Evolutionary conservation across 2,888 invertebrate genomes (phyloP), one percentile per base, ranked within the genome.

Genomic region (Diaprepes abbreviatus): DNA sequence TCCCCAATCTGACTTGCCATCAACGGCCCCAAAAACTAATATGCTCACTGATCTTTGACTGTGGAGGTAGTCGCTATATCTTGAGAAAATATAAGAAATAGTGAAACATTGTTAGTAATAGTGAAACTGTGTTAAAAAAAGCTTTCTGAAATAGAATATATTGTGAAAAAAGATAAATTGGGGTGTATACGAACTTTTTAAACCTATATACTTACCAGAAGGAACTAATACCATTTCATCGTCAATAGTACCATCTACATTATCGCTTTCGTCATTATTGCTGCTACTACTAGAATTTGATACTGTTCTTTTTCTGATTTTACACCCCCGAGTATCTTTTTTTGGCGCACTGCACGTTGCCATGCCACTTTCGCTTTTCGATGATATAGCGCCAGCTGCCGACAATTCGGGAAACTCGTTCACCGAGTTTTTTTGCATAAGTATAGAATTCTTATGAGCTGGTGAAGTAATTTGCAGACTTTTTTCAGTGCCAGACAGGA

Each of bases 221-320:
- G 84, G 84, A 74, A 84, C 84, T 75, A 84, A 74, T 55, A 84
- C 83, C 82, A 83, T 81, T 38, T 79, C 79, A 71, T 81, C 79
- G 57, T 81, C 78, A 33, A 74, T 74, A 66, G 74, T 75, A 35
- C 70, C 64, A 21, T 77, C 78, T 54, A 72, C 75, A 68, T 73
- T 73, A 66, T 63, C 65, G 21, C 73, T 72, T 28, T 54, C 48
- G 36, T 57, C 45, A 35, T 24, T 19, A 35, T 40, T 33, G 19
- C 21, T 16, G 5, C 24, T 40, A 33, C 21, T 54, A 12, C 9
- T 12, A 12, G 35, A 21, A 17, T 35, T 19, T 19, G 33, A 35
- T 35, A 36, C 6, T 5, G 36, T 17, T 12, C 35, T 19, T 48
- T 21, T 33, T 28, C 19, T 33, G 21, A n/a, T n/a, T 12, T 31